Conservation (phyloP, 2,888 invertebrate genomes). For the Autographa gamma region DNA sequence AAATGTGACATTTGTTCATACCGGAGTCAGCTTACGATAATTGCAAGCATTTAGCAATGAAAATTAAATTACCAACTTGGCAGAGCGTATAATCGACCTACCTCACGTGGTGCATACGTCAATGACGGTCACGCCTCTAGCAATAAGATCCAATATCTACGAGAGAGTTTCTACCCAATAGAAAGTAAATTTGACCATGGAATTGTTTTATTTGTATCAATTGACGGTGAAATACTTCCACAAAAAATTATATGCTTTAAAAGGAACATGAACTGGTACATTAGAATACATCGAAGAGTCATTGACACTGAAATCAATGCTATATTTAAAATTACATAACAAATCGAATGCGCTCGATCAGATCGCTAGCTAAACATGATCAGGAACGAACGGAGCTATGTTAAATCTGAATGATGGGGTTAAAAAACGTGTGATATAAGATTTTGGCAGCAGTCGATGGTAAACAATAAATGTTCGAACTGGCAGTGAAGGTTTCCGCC, state of each 20-base stretch:
- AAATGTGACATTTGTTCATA: constrained; percentile 36
- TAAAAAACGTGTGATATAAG: constrained; percentile 38
- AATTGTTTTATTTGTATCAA: constrained; percentile 11
- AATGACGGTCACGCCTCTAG: constrained; percentile 62
- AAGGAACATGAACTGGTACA: constrained; percentile 6
- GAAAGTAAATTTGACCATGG: constrained; percentile 15
- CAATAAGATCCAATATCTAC: constrained; percentile 48
- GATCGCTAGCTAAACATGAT: constrained; percentile 20
- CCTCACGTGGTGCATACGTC: constrained; percentile 72
- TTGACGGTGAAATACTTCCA: constrained; percentile 9
- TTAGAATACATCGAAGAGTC: constrained; percentile 25
- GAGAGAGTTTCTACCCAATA: constrained; percentile 19
- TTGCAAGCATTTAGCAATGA: constrained; percentile 55
- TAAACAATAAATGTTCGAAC: constrained; percentile 58
- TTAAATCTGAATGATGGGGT: constrained; percentile 22
- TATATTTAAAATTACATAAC: constrained; percentile 26
- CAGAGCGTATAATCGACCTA: constrained; percentile 71
- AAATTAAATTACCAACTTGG: constrained; percentile 67
- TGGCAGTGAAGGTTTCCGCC: constrained; percentile 62
- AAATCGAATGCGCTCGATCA: constrained; percentile 12
- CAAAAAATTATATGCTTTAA: background rate
- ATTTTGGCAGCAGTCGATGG: constrained; percentile 64
- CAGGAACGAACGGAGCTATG: constrained; percentile 14
- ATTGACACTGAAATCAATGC: constrained; percentile 45
- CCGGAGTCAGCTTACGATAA: constrained; percentile 34